Conservation (phyloP, 2,888 invertebrate genomes). For the Nebria brevicollis region DNA sequence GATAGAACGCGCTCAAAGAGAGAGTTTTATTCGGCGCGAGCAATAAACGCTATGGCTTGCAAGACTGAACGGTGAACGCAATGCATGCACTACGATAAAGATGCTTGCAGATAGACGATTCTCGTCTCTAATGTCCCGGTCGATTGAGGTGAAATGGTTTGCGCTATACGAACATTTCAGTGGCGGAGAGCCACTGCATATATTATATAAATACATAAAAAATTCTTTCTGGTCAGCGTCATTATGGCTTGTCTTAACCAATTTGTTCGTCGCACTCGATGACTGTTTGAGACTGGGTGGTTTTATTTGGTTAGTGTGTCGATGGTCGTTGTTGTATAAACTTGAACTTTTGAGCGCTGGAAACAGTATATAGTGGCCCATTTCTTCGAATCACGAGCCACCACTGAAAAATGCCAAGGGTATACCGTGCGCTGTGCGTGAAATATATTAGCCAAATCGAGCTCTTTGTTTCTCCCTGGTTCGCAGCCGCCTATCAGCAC, state of each 20-base stretch:
- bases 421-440: slow-evolving; percentile 28
- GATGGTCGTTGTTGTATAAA: too few relatives aligned
- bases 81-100: slow-evolving; percentile 30
- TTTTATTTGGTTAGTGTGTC: too few relatives aligned
- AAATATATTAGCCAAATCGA: slow-evolving; percentile 54
- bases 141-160: slow-evolving; percentile 7
- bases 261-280: too few relatives aligned
- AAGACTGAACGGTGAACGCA: slow-evolving; percentile 39
- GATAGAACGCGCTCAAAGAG: slow-evolving; percentile 5
- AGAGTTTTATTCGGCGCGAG: slow-evolving; percentile 35
- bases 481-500: slow-evolving; percentile 48
- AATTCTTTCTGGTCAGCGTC: too few relatives aligned
- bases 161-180: not conserved
- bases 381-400: not conserved
- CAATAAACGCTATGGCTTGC: slow-evolving; percentile 42
- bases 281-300: too few relatives aligned
- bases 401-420: not conserved
- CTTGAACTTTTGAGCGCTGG: too few relatives aligned
- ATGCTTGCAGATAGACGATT: slow-evolving; percentile 8
- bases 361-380: not conserved
- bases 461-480: slow-evolving; percentile 53
- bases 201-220: too few relatives aligned
- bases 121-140: not conserved
- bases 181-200: not conserved
- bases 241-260: too few relatives aligned